Evolutionary conservation across 2,797 vertebrate species (phyloP), one percentile per base, ranked within the genome.

Genomic region (Xiphophorus birchmanni): DNA sequence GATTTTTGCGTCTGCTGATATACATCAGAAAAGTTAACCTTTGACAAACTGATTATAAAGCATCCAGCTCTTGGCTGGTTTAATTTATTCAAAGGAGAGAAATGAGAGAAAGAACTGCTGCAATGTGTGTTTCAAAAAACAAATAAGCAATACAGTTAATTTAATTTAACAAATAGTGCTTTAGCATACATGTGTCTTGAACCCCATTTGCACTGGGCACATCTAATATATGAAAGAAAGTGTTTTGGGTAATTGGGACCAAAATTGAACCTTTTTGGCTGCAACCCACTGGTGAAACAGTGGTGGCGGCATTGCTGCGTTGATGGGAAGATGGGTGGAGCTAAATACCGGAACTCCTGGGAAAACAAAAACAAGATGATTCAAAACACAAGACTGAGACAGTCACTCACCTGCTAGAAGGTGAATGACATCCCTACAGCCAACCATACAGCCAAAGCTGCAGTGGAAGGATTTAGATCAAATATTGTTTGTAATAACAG

Each of bases 1-100:
- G 26, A 79, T 92, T 92, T 89, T 44, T 47, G n/a, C 0, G 0
- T 44, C 80, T 47, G 72, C 77, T 48, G 23, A 35, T 12, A 75
- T 50, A 77, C 23, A 9, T 84, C 71, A 63, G 37, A 80, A 21
- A 1, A 5, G 71, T 82, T 84, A 3, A n/a, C 56, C 72, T 21
- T 1, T 6, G 47, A 21, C 50, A 5, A 48, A 37, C 13, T 42
- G 67, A 44, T 71, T 71, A 13, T 44, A 71, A n/a, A 44, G 26
- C 26, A 44, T 26, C 12, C 21, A 10, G 23, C 23, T 44, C 40
- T 44, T n/a, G 23, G n/a, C 11, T 44, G 11, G 67, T 13, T 26
- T 15, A 44, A 71, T 42, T 13, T 23, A 44, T 44, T 44, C 40
- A 44, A 44, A 26, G 40, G 23, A 15, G 21, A 69, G 40, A 69